Base-by-base conservation (phyloP, 2,888 invertebrate species). In the Nineta flava region DNA sequence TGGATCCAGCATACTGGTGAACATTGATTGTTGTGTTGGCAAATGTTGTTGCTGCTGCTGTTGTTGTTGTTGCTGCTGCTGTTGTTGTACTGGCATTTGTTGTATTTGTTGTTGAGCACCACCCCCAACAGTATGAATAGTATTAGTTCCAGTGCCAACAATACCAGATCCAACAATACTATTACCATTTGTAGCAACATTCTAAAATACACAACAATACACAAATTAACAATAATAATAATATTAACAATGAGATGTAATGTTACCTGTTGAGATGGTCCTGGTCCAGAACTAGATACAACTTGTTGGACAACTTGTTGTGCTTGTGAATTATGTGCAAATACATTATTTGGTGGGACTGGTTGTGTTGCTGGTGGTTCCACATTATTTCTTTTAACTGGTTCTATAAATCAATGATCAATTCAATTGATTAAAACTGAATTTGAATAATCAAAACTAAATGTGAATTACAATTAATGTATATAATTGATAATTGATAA, bases 1-100 rank as follows among this genome's bases (percentile, higher is more conserved):
- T 58, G 40, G 60, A 55, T 16, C 57, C 54, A 9, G 57, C 58
- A 41, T 57, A 59, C 31, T 60, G 59, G 34, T 59, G 56, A 40
- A 58, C 55, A 54, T 53, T 47, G 57, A 58, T 16, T 62, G 62
- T 46, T 56, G 60, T 15, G 58, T 59, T 46, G 52, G 50, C 32
- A 56, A 53, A 42, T 58, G 57, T 31, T 59, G 59, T 40, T 59
- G 61, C 19, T 52, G 55, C 64, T 53, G 56, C 57, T 41, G 58
- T 51, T 42, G 57, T 53, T 51, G 58, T 50, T 42, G 53, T n/a
- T 53, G 38, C 12, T 38, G 38, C 7, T 38, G 38, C 35, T 53
- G 55, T 47, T 53, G 56, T 5, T 51, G 54, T 43, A 52, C 53
- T 51, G 50, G 19, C 50, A 15, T 48, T 46, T 53, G 58, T 56